Conservation (phyloP, 2,797 vertebrate species). For the Clamator glandarius region DNA sequence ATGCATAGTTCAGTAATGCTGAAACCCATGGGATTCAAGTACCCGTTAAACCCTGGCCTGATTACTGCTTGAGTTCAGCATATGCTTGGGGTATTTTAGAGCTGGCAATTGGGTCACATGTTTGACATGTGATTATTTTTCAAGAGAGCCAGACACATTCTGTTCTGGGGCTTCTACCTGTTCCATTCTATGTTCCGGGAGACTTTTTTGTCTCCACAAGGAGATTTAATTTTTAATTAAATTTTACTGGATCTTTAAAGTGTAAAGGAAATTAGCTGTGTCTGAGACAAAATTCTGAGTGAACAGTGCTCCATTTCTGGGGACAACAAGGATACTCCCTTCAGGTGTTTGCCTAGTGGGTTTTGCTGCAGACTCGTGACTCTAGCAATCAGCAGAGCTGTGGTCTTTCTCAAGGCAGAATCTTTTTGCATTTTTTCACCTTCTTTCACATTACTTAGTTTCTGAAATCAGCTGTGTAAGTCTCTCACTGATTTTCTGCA, state of each 20-base stretch:
- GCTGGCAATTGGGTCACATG: background rate
- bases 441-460: background rate
- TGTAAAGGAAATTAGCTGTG: background rate
- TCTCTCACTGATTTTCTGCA: background rate
- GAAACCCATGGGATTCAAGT: background rate
- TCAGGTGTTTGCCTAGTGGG: rapidly evolving
- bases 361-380: background rate
- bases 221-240: background rate
- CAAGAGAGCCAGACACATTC: background rate
- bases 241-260: background rate
- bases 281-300: background rate
- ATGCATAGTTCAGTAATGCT: background rate
- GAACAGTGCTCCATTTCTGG: background rate
- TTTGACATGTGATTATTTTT: background rate
- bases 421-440: background rate
- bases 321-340: background rate
- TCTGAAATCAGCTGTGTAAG: background rate
- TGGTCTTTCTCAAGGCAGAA: background rate
- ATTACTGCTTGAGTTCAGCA: background rate
- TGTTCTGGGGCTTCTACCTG: background rate
- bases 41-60: background rate
- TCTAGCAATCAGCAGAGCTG: background rate
- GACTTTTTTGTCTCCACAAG: background rate
- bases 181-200: background rate
- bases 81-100: background rate